Percentiles rank a stretch among this genome's conserved stretches.
Evolutionary conservation across 2,113 vertebrate species (phyloP).

Genomic region (Tetraodon nigroviridis): DNA sequence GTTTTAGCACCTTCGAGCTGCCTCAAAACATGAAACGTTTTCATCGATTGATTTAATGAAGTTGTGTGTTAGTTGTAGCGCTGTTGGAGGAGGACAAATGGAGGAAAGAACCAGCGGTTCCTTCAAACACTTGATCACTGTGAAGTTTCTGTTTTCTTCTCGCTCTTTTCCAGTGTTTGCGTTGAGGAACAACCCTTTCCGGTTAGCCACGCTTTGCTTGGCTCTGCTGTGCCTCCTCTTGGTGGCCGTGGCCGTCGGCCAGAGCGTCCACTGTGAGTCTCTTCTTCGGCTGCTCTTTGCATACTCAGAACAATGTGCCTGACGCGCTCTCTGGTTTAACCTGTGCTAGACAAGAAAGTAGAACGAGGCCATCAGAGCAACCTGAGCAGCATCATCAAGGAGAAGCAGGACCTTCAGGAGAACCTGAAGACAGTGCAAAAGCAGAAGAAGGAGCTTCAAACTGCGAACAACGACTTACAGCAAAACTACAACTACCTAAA

Average conservation of each 20-base stretch:
- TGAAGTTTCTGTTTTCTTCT: constrained; percentile 1
- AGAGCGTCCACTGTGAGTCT: constrained; percentile 56
- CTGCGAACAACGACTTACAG: not conserved
- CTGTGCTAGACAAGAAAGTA: constrained; percentile 33
- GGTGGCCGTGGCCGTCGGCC: constrained; percentile 47
- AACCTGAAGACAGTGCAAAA: constrained; percentile 2
- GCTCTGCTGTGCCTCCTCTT: constrained; percentile 51
- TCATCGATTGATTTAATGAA: not conserved
- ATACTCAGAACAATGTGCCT: not conserved
- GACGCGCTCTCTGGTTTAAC: not conserved
- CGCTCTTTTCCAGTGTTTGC: constrained; percentile 26
- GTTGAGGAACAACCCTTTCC: constrained; percentile 49
- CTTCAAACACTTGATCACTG: constrained; percentile 7
- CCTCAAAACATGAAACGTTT: too few relatives aligned
- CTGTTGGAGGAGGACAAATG: not conserved
- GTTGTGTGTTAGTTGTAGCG: constrained; percentile 9
- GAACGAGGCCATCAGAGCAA: constrained; percentile 8
- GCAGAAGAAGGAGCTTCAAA: constrained; percentile 3
- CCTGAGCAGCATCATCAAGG: not conserved
- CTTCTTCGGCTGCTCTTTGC: not conserved
- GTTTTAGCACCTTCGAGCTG: too few relatives aligned
- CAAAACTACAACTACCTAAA: fast-evolving
- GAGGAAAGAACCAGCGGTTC: constrained; percentile 20
- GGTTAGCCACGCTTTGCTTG: constrained; percentile 33
- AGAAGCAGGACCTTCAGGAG: constrained; percentile 28